Conservation (phyloP, 2,113 vertebrate species). For the Erinaceus europaeus region DNA sequence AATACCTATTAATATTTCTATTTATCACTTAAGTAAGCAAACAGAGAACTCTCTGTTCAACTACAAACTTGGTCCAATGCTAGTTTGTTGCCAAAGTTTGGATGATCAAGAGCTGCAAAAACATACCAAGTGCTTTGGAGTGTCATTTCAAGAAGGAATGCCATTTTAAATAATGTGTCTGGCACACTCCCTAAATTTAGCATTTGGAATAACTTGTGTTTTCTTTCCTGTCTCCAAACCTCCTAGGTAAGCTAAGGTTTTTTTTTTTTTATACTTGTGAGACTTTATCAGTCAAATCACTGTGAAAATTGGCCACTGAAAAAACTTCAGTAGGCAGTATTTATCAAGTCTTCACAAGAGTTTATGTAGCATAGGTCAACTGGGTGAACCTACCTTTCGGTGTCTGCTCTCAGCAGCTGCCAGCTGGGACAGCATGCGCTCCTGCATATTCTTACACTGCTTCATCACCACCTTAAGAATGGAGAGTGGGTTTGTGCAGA, state of each 20-base stretch:
- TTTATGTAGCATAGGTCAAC: accelerated
- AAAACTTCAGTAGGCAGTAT: accelerated
- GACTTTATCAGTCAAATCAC: background rate
- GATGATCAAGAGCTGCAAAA: conserved; percentile 30
- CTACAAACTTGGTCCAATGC: conserved; percentile 10
- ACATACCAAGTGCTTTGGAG: conserved; percentile 1
- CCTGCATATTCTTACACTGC: conserved; percentile 97
- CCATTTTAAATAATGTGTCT: background rate
- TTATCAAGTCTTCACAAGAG: accelerated
- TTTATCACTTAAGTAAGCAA: conserved; percentile 61
- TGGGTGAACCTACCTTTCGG: conserved; percentile 86
- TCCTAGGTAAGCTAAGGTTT: background rate
- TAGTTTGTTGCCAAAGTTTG: background rate
- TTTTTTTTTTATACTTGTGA: background rate
- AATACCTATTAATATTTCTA: conserved; percentile 50
- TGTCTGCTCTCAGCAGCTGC: conserved; percentile 94
- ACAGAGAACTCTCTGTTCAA: background rate
- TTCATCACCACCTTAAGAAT: conserved; percentile 94
- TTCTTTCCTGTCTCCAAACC: background rate
- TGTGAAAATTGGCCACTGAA: background rate
- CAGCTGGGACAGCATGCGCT: conserved; percentile 96
- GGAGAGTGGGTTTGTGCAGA: conserved; percentile 90
- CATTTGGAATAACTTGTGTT: background rate
- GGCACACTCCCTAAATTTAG: background rate
- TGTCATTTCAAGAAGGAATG: background rate